Percentiles rank a stretch among this genome's conserved stretches.
These are phyloP conservation scores for Sebastiscus tertius DNA, from an alignment of 2,797 vertebrate genomes.

Conservation along the genomic window DNA sequence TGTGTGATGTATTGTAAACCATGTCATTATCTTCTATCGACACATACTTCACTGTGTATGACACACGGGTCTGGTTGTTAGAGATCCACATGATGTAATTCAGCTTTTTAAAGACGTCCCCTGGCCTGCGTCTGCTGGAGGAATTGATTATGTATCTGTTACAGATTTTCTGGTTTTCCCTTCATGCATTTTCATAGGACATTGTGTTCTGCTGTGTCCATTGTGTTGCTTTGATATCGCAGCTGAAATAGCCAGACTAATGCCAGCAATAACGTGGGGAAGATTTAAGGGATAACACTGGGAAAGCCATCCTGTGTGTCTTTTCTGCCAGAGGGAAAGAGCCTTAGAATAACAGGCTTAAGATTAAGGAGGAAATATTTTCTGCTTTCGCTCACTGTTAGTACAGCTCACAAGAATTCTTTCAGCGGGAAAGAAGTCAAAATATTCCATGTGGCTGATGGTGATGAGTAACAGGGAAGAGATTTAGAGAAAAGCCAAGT, in stretches of 20 bases:
- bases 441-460: slow-evolving; percentile 50
- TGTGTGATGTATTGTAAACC: slow-evolving; percentile 48
- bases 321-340: slow-evolving; percentile 63
- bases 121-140: background rate
- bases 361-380: slow-evolving; percentile 72
- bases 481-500: slow-evolving; percentile 25
- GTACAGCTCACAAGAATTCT: slow-evolving; percentile 43
- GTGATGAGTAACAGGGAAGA: slow-evolving; percentile 43
- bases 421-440: slow-evolving; percentile 56
- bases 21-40: slow-evolving; percentile 51
- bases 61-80: slow-evolving; percentile 44
- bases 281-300: slow-evolving; percentile 74
- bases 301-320: slow-evolving; percentile 63
- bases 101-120: slow-evolving; percentile 8
- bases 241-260: slow-evolving; percentile 70
- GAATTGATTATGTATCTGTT: slow-evolving; percentile 44
- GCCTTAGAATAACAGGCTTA: slow-evolving; percentile 68
- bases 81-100: slow-evolving; percentile 41
- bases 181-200: slow-evolving; percentile 50
- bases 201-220: slow-evolving; percentile 55
- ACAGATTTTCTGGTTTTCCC: slow-evolving; percentile 37
- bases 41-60: slow-evolving; percentile 27
- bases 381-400: slow-evolving; percentile 55
- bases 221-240: slow-evolving; percentile 66
- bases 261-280: slow-evolving; percentile 74